Evolutionary conservation across 2,888 invertebrate genomes (phyloP), one percentile per base, ranked within the genome.

Genomic region (Eilema sororculum): DNA sequence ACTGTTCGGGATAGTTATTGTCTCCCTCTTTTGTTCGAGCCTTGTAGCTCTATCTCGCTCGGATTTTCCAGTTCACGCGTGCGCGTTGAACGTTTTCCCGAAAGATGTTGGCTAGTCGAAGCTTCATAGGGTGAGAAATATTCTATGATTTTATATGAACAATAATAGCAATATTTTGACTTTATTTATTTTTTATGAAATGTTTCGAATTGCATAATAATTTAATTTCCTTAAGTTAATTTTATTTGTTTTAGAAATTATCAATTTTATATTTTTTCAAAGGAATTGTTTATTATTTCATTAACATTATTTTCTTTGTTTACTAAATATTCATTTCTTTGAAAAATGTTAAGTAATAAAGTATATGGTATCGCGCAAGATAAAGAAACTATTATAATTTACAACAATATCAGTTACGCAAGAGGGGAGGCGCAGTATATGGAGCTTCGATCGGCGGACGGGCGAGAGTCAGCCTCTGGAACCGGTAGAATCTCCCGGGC

Each of bases 341-440:
- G 3, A 33, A 56, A 13, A 60, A 22, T 65, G 57, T 22, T 22
- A 56, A 3, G 16, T 62, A 24, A 16, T 37, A 4, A 58, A 52
- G 24, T 1, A 12, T 2, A n/a, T 8, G 22, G 25, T 65, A 60
- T 59, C 30, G 64, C 22, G 63, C 67, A 73, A 77, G 61, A 67
- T 77, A 78, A 80, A 83, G 82, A 79, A 69, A 73, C 68, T 70
- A 72, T 85, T 67, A 84, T 80, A 88, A 87, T 88, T 87, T 86
- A 82, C 80, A 88, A 90, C 89, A 90, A 90, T 91, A 80, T 84
- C 80, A 91, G 94, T 95, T 95, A 95, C 94, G 95, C 95, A 95
- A 95, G 94, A 92, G 93, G 91, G 91, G 90, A 89, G 88, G 84
- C 78, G 86, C 89, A 88, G 86, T 81, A 75, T 93, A 93, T 82